Conservation (phyloP, 2,113 vertebrate species). For the Mustela nigripes region DNA sequence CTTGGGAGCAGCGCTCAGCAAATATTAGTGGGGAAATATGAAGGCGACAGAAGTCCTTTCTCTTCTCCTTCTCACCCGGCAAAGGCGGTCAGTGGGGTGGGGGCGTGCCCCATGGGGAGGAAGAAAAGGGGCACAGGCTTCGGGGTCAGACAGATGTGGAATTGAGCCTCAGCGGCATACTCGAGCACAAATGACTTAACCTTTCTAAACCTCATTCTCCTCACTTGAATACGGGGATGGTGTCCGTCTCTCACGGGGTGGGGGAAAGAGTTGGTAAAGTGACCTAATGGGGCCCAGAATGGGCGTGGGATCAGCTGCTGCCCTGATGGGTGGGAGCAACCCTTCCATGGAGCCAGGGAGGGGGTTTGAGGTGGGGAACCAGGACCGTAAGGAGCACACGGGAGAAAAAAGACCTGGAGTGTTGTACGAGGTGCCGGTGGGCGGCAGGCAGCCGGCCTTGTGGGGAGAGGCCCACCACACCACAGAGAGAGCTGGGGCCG, state of each 20-base stretch:
- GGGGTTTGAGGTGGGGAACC: background rate
- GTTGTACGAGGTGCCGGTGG: background rate
- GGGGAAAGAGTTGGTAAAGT: conserved; percentile 10
- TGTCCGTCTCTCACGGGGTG: background rate
- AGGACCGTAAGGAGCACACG: background rate
- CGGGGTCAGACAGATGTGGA: background rate
- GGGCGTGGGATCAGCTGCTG: background rate
- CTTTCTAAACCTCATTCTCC: background rate
- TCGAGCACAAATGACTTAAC: background rate
- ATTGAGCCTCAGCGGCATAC: background rate
- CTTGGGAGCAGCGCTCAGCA: background rate
- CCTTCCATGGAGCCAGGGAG: background rate
- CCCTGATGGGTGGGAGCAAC: background rate
- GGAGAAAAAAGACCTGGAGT: background rate
- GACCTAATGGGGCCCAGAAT: background rate
- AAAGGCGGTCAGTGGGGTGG: background rate
- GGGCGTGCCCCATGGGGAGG: background rate
- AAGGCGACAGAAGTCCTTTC: background rate
- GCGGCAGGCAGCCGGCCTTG: background rate
- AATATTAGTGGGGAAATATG: background rate
- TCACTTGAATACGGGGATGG: background rate
- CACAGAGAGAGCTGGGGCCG: background rate
- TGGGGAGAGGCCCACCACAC: accelerated
- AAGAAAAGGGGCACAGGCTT: background rate
- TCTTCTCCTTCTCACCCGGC: background rate